phyloP scores from a whole-genome alignment of 2,888 invertebrate species.

The Maniola hyperantus region DNA sequence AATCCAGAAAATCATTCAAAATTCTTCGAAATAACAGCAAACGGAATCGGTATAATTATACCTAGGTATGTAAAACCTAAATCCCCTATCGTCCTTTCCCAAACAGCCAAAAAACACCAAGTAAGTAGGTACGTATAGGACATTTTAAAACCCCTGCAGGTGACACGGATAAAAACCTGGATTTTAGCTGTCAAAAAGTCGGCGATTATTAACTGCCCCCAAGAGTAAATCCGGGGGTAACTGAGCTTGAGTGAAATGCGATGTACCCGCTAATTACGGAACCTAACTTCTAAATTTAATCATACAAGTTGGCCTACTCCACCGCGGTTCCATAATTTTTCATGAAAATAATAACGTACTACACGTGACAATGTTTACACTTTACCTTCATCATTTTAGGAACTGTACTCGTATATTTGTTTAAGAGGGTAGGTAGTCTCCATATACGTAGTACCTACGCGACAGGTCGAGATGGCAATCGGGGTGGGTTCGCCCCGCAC shows the following conservation, averaged over 20 bases:
- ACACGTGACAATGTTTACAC: conserved; percentile 35
- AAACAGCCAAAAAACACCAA: conserved; percentile 6
- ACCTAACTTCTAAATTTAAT: conserved; percentile 80
- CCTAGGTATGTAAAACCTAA: not conserved
- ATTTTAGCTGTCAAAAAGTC: conserved; percentile 44
- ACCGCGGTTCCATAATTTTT: conserved; percentile 71
- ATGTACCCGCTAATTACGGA: conserved; percentile 75
- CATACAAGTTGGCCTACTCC: conserved; percentile 76
- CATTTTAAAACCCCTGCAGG: conserved; percentile 25
- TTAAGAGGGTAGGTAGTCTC: too few species aligned
- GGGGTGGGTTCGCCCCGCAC: too few species aligned
- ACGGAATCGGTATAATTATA: too few species aligned
- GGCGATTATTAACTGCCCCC: conserved; percentile 46
- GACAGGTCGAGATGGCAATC: too few species aligned
- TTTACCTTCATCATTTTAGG: conserved; percentile 12
- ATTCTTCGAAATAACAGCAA: too few species aligned
- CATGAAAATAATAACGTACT: conserved; percentile 50
- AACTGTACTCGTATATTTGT: not conserved
- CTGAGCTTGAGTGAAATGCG: conserved; percentile 77
- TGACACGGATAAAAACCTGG: conserved; percentile 30
- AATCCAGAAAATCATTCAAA: too few species aligned
- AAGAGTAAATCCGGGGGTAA: conserved; percentile 48
- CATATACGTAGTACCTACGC: too few species aligned
- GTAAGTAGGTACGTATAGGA: conserved; percentile 1
- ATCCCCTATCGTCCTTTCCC: not conserved